phyloP scores from a whole-genome alignment of 2,113 vertebrate species.

The Atrichornis clamosus region DNA sequence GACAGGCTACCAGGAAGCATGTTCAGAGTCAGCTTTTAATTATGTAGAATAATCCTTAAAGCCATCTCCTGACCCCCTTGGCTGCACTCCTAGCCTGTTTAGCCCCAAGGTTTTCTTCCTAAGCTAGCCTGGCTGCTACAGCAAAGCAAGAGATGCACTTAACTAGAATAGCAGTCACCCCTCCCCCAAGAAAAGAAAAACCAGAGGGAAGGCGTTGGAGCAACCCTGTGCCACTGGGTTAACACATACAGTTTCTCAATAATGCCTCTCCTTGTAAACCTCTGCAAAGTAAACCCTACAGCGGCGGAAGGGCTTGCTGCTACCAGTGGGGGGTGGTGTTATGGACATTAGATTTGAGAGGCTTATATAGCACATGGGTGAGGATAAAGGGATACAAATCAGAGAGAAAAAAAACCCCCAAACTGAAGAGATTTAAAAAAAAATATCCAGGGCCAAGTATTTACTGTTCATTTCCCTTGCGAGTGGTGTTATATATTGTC shows the following conservation, averaged over 20 bases:
- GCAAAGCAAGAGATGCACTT: neutral
- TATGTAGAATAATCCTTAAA: conserved; percentile 34
- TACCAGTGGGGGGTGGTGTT: conserved; percentile 72
- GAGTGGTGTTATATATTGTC: conserved; percentile 65
- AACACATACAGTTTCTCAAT: conserved; percentile 47
- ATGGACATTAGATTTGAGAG: conserved; percentile 73
- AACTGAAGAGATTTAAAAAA: conserved; percentile 62
- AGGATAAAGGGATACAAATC: conserved; percentile 78
- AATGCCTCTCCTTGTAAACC: conserved; percentile 64
- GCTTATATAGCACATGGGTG: conserved; percentile 67
- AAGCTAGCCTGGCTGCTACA: neutral
- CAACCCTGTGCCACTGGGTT: conserved; percentile 65
- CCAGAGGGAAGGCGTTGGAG: conserved; percentile 62
- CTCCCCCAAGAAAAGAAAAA: conserved; percentile 59
- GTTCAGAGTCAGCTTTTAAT: conserved; percentile 41
- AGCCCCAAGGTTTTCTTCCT: neutral
- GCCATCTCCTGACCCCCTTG: conserved; percentile 26
- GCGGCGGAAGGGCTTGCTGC: conserved; percentile 66
- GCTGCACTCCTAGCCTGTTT: conserved; percentile 35
- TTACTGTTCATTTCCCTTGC: conserved; percentile 70
- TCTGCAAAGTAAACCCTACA: conserved; percentile 51
- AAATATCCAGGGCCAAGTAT: conserved; percentile 61
- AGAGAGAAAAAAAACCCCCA: conserved; percentile 17
- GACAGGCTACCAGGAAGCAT: conserved; percentile 10
- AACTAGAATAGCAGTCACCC: neutral